Base-by-base conservation (phyloP, 92 coral and sea anemone species). In the Paramuricea clavata region DNA sequence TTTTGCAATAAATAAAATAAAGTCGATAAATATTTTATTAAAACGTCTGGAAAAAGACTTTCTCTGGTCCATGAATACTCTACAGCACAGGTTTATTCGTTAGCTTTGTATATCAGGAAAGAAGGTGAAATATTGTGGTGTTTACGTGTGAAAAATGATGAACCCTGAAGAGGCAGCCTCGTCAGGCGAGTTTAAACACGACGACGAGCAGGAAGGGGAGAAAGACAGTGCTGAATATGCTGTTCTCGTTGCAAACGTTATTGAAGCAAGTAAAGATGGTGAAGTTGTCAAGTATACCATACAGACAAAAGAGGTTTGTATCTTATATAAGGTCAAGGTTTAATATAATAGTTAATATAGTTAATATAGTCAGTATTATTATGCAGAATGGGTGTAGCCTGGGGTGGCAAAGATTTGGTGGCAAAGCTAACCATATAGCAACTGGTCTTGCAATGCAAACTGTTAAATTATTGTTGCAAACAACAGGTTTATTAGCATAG, bases 191-290 rank as follows among this genome's bases (percentile, higher is more conserved):
- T 12, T 30, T 67, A 30, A 67, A 30, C 19, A 17, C 12, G 69
- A 61, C 35, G 28, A 17, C 26, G 43, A 67, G 23, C 12, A 32
- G 16, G 73, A 67, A 13, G 43, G 25, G 0, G 36, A 67, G 17
- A 30, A 67, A 34, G 12, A 13, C 17, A 23, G 49, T 3, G 1
- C 86, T 64, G 41, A 71, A 59, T n/a, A 84, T 12, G 71, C 82
- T 12, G 68, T 36, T 0, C 89, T 94, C 88, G 52, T 82, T 31
- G 93, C 88, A 6, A 92, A 94, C 68, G 98, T 94, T 12, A 70
- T 92, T 25, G 98, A 94, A 74, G 98, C 98, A 8, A 94, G 93
- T 64, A 94, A 94, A 73, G 98, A 94, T 72, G 98, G 98, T 13
- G 98, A 94, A 33, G 76, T 92, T 41, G 93, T 94, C 31, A 94